Evolutionary conservation across 2,797 vertebrate genomes (phyloP).

Genomic region (Silurus lanzhouensis): DNA sequence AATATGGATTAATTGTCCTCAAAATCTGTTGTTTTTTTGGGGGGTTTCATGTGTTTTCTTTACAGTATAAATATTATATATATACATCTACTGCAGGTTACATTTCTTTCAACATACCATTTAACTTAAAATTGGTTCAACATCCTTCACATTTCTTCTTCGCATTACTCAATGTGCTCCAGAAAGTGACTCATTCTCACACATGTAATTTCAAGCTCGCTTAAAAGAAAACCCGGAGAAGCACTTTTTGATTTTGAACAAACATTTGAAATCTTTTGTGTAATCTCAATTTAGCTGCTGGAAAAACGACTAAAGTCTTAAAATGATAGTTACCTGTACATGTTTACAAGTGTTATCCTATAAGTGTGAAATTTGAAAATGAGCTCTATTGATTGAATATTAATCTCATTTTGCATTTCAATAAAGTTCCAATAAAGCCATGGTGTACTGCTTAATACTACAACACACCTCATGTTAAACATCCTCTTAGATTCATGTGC

Average conservation of each 20-base stretch:
- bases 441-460: too few relatives aligned
- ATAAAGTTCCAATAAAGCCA: neutral
- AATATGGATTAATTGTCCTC: too few relatives aligned
- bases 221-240: neutral
- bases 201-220: neutral
- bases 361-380: too few relatives aligned
- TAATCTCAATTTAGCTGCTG: neutral
- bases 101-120: neutral
- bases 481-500: too few relatives aligned
- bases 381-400: too few relatives aligned
- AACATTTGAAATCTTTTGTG: neutral
- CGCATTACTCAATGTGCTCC: neutral
- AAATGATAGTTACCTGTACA: too few relatives aligned
- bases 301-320: neutral
- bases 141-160: neutral
- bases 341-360: too few relatives aligned
- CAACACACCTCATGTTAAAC: too few relatives aligned
- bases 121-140: constrained; percentile 4
- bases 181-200: neutral
- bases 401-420: neutral
- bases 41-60: too few relatives aligned
- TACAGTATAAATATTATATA: too few relatives aligned
- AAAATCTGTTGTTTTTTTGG: too few relatives aligned
- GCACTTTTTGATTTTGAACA: neutral
- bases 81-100: neutral